phyloP scores from a whole-genome alignment of 2,888 invertebrate species.

The Pachycephus smyrnensis region DNA sequence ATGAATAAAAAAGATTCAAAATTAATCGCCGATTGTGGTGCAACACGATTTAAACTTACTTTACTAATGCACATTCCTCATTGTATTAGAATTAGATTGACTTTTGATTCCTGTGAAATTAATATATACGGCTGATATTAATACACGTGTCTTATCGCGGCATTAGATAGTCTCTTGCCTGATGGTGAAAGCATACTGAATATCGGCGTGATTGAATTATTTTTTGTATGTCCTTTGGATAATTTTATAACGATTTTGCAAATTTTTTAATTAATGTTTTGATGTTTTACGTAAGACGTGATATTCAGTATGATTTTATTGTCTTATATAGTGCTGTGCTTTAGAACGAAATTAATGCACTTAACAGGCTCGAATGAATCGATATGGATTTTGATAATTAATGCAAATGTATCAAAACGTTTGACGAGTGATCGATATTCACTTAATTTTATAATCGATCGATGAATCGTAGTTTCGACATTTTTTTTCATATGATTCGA shows the following conservation, averaged over 20 bases:
- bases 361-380: not conserved
- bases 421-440: not conserved
- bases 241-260: not conserved
- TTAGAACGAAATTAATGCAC: not conserved
- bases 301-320: not conserved
- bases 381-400: not conserved
- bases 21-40: constrained; percentile 12
- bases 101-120: not conserved
- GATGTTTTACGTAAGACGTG: not conserved
- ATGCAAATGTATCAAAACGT: not conserved
- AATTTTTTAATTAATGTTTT: not conserved
- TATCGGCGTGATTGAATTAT: not conserved
- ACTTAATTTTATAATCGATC: not conserved
- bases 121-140: not conserved
- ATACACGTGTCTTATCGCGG: not conserved
- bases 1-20: constrained; percentile 31
- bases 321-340: not conserved
- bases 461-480: not conserved
- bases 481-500: not conserved
- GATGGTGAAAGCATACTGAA: not conserved
- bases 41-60: constrained; percentile 19
- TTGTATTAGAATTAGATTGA: not conserved
- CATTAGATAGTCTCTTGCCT: not conserved
- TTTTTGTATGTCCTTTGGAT: not conserved
- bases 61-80: constrained; percentile 17